Percentiles rank a stretch among this genome's conserved stretches.
phyloP scores from a whole-genome alignment of 2,113 vertebrate genomes.

The Alligator sinensis region DNA sequence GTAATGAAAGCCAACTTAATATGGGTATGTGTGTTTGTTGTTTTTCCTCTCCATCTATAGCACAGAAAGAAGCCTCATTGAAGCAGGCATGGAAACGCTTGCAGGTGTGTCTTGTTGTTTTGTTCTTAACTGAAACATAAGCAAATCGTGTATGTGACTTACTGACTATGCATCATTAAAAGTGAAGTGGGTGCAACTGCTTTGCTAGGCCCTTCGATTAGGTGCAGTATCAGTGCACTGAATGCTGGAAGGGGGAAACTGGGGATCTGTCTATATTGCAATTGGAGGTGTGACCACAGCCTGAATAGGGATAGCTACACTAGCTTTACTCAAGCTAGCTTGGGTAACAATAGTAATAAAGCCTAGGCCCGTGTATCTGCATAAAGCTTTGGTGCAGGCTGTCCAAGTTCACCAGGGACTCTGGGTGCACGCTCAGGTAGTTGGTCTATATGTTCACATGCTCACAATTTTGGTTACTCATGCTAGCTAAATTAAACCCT shows the following conservation, averaged over 20 bases:
- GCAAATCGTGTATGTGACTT: background rate
- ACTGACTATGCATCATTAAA: background rate
- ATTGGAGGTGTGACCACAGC: fast-evolving
- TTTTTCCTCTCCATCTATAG: slow-evolving; percentile 64
- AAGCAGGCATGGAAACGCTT: slow-evolving; percentile 45
- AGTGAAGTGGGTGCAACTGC: background rate
- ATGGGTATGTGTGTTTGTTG: background rate
- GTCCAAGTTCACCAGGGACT: background rate
- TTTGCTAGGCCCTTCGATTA: background rate
- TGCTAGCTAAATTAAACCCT: background rate
- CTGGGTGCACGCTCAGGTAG: fast-evolving
- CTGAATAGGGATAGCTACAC: background rate
- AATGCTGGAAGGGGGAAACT: background rate
- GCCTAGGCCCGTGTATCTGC: no score
- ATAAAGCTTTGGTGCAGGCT: background rate
- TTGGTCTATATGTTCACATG: background rate
- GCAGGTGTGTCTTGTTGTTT: slow-evolving; percentile 68
- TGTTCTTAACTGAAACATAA: background rate
- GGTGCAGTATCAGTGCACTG: background rate
- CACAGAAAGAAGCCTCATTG: slow-evolving; percentile 6
- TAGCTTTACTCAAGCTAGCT: background rate
- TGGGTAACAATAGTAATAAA: background rate
- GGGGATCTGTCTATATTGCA: fast-evolving
- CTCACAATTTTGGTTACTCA: background rate
- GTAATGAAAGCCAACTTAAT: background rate